A percentile compares a stretch with the other conserved stretches of the same genome.
These are phyloP conservation scores for Mythimna loreyi DNA, from an alignment of 2,888 invertebrate species.

Conservation along the genomic window DNA sequence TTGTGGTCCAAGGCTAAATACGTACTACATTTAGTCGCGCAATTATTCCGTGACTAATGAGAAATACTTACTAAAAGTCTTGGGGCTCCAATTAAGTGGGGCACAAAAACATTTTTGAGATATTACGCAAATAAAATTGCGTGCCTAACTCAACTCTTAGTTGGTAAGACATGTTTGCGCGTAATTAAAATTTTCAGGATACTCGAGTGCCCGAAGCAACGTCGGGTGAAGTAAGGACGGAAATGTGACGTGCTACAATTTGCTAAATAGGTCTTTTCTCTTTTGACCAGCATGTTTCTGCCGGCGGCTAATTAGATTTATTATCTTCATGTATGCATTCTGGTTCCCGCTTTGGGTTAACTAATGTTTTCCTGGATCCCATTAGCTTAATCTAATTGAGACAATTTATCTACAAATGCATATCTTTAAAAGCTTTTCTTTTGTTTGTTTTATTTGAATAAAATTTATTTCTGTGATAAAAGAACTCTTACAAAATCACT, in stretches of 20 bases:
- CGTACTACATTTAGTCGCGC: conserved; percentile 10
- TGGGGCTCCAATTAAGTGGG: conserved; percentile 29
- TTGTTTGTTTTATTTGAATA: neutral
- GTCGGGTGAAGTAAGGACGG: conserved; percentile 5
- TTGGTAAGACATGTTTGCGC: conserved; percentile 44
- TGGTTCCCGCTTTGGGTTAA: conserved; percentile 14
- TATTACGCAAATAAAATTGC: conserved; percentile 53
- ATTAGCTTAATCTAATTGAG: conserved; percentile 41
- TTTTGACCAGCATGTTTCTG: conserved; percentile 31
- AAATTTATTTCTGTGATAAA: neutral
- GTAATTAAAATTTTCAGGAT: conserved; percentile 58
- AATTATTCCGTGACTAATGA: conserved; percentile 52
- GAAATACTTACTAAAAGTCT: conserved; percentile 43
- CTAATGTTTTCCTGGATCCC: conserved; percentile 34
- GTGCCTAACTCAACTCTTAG: conserved; percentile 34
- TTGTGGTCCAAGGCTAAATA: conserved; percentile 24
- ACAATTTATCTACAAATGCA: conserved; percentile 24
- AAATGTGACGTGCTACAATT: conserved; percentile 44
- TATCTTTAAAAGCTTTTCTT: conserved; percentile 10
- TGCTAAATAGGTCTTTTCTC: conserved; percentile 48
- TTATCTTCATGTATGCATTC: conserved; percentile 32
- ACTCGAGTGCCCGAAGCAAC: conserved; percentile 35
- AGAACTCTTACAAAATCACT: neutral
- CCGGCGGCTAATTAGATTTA: conserved; percentile 51
- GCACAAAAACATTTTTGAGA: conserved; percentile 48